These are phyloP conservation scores for Pleuronectes platessa DNA, from an alignment of 2,113 vertebrate species.

Conservation along the genomic window DNA sequence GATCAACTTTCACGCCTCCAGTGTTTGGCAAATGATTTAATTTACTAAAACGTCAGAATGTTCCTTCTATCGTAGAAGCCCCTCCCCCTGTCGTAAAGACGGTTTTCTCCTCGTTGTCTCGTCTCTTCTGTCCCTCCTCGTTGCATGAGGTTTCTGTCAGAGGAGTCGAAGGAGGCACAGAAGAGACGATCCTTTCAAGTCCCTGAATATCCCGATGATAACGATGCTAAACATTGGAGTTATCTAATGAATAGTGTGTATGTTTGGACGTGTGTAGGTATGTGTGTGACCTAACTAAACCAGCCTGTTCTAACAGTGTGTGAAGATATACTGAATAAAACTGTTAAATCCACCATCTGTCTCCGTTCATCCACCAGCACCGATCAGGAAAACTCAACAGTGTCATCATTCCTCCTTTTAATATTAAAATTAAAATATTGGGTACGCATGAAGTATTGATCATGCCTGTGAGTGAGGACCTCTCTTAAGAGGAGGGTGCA, in stretches of 20 bases:
- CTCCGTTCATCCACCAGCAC: background rate
- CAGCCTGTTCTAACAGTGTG: slow-evolving; percentile 77
- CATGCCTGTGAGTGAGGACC: no score
- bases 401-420: no score
- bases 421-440: no score
- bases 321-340: slow-evolving; percentile 74
- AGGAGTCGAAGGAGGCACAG: slow-evolving; percentile 16
- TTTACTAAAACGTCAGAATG: slow-evolving; percentile 23
- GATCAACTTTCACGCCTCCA: slow-evolving; percentile 6
- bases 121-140: slow-evolving; percentile 42
- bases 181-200: slow-evolving; percentile 28
- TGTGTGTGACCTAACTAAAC: slow-evolving; percentile 72
- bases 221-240: slow-evolving; percentile 54
- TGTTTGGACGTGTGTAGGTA: slow-evolving; percentile 52
- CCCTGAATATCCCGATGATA: slow-evolving; percentile 38
- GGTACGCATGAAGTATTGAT: no score
- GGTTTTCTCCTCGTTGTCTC: background rate
- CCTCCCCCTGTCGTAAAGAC: slow-evolving; percentile 24
- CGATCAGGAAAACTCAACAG: no score
- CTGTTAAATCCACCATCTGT: slow-evolving; percentile 42
- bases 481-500: no score
- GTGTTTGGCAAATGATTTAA: slow-evolving; percentile 15
- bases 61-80: slow-evolving; percentile 14
- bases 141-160: slow-evolving; percentile 48
- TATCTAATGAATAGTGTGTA: slow-evolving; percentile 50